Evolutionary conservation across 2,797 vertebrate species (phyloP).

Genomic region (Pelobates cultripes): DNA sequence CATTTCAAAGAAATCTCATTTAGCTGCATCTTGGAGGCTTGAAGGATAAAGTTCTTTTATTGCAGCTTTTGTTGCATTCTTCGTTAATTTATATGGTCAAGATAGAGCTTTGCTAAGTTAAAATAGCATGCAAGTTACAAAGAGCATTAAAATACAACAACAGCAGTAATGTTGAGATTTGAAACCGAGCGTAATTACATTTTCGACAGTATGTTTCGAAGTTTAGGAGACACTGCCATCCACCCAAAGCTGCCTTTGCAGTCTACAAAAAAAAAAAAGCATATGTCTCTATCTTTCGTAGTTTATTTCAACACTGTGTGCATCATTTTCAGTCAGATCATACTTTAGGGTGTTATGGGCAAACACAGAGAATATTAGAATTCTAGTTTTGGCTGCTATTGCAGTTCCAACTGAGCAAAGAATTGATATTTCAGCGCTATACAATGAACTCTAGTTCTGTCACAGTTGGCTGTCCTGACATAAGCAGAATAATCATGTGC

Average conservation of each 20-base stretch:
- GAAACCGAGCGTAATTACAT: constrained; percentile 98
- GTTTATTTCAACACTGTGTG: constrained; percentile 16
- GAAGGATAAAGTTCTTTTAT: constrained; percentile 99
- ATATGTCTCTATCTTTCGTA: neutral
- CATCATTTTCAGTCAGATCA: neutral
- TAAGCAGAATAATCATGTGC: neutral
- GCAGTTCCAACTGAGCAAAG: neutral
- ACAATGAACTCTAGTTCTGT: neutral
- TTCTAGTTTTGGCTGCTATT: neutral
- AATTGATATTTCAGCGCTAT: neutral
- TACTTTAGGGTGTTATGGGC: neutral
- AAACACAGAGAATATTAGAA: neutral
- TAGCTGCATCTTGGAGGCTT: constrained; percentile 92
- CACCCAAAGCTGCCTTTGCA: constrained; percentile 86
- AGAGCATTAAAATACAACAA: constrained; percentile 97
- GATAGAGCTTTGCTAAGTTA: constrained; percentile 93
- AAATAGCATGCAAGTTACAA: constrained; percentile 86
- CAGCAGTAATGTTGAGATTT: constrained; percentile 98
- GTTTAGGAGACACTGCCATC: constrained; percentile 96
- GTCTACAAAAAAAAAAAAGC: constrained; percentile 52
- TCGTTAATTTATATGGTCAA: constrained; percentile 99
- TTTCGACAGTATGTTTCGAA: constrained; percentile 93
- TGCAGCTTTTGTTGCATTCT: constrained; percentile 99
- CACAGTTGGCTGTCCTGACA: neutral
- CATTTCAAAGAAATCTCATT: constrained; percentile 99